Conservation (phyloP, 1,140 invertebrate species). For the Zophobas atratus region DNA sequence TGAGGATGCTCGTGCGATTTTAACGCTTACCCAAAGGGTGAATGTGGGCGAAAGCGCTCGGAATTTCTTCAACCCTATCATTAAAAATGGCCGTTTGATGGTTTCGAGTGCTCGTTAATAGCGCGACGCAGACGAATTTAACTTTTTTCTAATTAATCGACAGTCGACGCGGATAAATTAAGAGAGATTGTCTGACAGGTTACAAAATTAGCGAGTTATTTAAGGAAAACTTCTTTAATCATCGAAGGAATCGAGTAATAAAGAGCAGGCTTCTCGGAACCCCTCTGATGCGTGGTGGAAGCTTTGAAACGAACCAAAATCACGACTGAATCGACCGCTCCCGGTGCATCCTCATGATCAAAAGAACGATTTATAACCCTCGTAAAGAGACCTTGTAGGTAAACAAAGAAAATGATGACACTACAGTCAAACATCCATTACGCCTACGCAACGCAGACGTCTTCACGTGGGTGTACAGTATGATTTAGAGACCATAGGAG, state of each 20-base stretch:
- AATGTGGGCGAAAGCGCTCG: neutral
- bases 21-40: neutral
- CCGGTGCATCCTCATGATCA: slow-evolving; percentile 9
- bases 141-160: neutral
- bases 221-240: no score
- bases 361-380: slow-evolving; percentile 22
- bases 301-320: neutral
- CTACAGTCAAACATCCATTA: slow-evolving; percentile 27
- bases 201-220: no score
- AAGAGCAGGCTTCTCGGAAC: no score
- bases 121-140: neutral
- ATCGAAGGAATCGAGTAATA: no score
- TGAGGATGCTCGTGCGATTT: neutral
- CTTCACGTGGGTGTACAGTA: slow-evolving; percentile 13
- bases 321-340: neutral
- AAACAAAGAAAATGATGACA: slow-evolving; percentile 41
- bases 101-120: neutral
- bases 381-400: slow-evolving; percentile 25
- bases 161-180: neutral
- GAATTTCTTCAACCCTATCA: neutral
- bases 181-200: neutral
- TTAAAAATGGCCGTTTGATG: neutral
- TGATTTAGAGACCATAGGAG: slow-evolving; percentile 23
- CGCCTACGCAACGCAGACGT: slow-evolving; percentile 20
- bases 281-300: neutral